Conservation (phyloP, 2,888 invertebrate genomes). For the Zootermopsis nevadensis region DNA sequence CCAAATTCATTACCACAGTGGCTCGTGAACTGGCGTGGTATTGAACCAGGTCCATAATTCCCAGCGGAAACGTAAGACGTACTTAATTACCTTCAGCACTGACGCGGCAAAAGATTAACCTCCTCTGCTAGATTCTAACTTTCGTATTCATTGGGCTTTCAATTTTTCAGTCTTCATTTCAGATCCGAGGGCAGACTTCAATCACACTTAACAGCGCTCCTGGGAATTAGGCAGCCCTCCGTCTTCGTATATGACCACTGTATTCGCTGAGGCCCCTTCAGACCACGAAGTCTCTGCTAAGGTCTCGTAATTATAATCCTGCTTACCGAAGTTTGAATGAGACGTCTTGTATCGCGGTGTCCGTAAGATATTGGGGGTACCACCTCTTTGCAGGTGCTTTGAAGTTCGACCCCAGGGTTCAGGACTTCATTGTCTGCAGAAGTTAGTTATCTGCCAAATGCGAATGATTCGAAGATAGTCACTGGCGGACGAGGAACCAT, state of each 20-base stretch:
- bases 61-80: too few relatives aligned
- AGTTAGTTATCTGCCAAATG: not conserved
- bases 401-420: not conserved
- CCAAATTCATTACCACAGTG: too few relatives aligned
- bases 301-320: constrained; percentile 1
- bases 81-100: too few relatives aligned
- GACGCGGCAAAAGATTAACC: too few relatives aligned
- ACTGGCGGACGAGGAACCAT: not conserved
- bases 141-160: constrained; percentile 29
- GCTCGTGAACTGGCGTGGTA: too few relatives aligned
- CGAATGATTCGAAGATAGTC: not conserved
- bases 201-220: constrained; percentile 14
- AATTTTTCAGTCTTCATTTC: constrained; percentile 28
- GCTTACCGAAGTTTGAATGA: not conserved
- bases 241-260: not conserved
- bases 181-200: not conserved
- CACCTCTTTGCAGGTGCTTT: not conserved
- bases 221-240: constrained; percentile 3
- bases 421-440: not conserved
- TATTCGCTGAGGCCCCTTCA: not conserved
- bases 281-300: not conserved
- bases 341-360: not conserved
- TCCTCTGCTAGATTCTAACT: not conserved
- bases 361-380: not conserved
- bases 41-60: too few relatives aligned